These are phyloP conservation scores for Hydriomena furcata DNA, from an alignment of 2,888 invertebrate genomes.

Conservation along the genomic window DNA sequence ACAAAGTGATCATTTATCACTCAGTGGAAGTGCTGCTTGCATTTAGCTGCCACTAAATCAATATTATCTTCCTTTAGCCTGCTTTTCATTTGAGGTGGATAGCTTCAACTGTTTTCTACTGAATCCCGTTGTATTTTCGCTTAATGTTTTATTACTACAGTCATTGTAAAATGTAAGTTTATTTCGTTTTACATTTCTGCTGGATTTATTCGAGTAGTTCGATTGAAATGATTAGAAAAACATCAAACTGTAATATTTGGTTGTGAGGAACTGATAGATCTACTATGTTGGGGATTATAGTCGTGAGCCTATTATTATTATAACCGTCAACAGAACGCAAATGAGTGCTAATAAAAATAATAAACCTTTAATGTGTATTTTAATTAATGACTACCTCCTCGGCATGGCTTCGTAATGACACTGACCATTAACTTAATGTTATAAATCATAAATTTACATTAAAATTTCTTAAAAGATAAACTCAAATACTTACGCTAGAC, in stretches of 20 bases:
- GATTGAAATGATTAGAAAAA: too few species aligned
- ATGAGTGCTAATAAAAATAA: slow-evolving; percentile 5
- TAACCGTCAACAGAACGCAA: too few species aligned
- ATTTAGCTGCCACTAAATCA: slow-evolving; percentile 24
- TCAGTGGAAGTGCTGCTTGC: slow-evolving; percentile 10
- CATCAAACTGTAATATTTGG: too few species aligned
- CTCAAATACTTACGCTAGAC: slow-evolving; percentile 19
- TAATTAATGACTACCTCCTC: slow-evolving; percentile 20
- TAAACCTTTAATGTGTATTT: neutral
- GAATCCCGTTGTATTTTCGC: slow-evolving; percentile 1
- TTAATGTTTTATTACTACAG: neutral
- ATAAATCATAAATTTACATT: slow-evolving; percentile 23
- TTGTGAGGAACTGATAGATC: too few species aligned
- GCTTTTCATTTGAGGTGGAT: slow-evolving; percentile 9
- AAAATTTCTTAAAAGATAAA: slow-evolving; percentile 13
- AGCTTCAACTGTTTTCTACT: slow-evolving; percentile 14
- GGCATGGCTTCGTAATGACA: slow-evolving; percentile 20
- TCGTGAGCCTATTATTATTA: too few species aligned
- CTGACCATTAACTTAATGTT: slow-evolving; percentile 22
- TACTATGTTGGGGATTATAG: too few species aligned
- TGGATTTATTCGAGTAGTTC: too few species aligned
- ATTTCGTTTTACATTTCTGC: too few species aligned
- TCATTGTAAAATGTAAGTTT: too few species aligned
- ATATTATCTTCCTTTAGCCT: slow-evolving; percentile 19
- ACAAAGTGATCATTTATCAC: slow-evolving; percentile 22